phyloP scores from a whole-genome alignment of 2,797 vertebrate species.

The Australoheros facetus region DNA sequence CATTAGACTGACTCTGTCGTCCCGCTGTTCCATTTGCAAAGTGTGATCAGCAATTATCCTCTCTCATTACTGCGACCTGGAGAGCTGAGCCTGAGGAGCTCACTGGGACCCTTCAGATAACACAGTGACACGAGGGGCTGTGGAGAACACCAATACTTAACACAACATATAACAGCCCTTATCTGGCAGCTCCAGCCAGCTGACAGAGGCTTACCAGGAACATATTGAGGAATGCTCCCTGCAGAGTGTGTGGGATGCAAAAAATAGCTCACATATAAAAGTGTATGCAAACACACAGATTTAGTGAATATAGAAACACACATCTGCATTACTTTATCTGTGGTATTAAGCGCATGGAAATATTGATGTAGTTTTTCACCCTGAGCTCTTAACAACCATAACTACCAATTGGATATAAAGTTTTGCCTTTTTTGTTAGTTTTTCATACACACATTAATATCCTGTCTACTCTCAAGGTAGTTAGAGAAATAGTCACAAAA shows the following conservation, averaged over 20 bases:
- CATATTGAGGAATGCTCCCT: constrained; percentile 57
- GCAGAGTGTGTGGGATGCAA: constrained; percentile 36
- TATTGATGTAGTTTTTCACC: not conserved
- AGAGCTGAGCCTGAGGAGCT: constrained; percentile 66
- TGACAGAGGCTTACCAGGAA: constrained; percentile 54
- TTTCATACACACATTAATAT: not conserved
- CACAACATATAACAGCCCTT: constrained; percentile 69
- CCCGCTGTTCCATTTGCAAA: constrained; percentile 68
- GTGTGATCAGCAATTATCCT: constrained; percentile 76
- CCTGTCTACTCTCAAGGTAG: not conserved
- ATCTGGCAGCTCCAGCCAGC: constrained; percentile 72
- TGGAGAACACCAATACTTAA: constrained; percentile 69
- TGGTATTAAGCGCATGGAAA: not conserved
- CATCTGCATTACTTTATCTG: constrained; percentile 11
- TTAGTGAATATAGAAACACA: not conserved
- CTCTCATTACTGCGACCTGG: constrained; percentile 70
- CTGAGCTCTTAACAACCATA: not conserved
- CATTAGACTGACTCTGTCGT: constrained; percentile 45
- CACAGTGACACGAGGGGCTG: constrained; percentile 62
- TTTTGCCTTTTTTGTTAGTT: not conserved
- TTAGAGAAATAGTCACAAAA: not conserved
- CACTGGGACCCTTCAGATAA: constrained; percentile 75
- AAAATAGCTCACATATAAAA: constrained; percentile 47
- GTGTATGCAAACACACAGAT: not conserved
- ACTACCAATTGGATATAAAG: not conserved